Evolutionary conservation across 2,113 vertebrate species (phyloP).

Genomic region (Lasiurus cinereus): DNA sequence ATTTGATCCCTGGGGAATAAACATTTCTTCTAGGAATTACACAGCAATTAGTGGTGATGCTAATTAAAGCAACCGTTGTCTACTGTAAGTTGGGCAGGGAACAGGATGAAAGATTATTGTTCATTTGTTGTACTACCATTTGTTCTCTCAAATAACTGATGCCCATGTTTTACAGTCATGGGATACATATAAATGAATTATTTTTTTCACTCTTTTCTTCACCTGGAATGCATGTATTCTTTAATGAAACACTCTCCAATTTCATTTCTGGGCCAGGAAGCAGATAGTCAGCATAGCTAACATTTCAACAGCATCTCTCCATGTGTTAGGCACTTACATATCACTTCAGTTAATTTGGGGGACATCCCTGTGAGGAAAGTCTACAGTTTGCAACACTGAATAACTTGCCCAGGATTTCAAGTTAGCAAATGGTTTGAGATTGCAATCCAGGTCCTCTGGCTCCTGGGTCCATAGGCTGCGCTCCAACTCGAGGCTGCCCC

Average conservation of each 20-base stretch:
- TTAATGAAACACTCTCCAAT: constrained; percentile 2
- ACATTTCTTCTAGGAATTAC: neutral
- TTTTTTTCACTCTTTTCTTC: constrained; percentile 28
- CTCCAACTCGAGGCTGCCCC: neutral
- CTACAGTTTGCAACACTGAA: neutral
- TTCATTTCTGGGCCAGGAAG: neutral
- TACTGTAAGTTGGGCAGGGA: neutral
- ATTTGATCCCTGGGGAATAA: neutral
- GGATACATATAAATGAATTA: neutral
- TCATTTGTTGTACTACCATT: neutral
- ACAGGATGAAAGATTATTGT: neutral
- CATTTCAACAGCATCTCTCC: neutral
- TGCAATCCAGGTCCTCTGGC: neutral
- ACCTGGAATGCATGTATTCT: neutral
- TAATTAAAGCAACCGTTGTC: neutral
- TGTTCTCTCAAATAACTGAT: neutral
- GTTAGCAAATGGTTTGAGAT: neutral
- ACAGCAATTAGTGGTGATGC: neutral
- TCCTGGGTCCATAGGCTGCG: neutral
- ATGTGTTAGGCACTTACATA: neutral
- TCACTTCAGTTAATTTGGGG: neutral
- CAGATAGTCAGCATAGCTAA: neutral
- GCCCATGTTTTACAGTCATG: neutral
- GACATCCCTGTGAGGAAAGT: neutral
- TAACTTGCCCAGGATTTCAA: neutral